These are phyloP conservation scores for Macrotis lagotis DNA, from an alignment of 2,113 vertebrate species.

Conservation along the genomic window DNA sequence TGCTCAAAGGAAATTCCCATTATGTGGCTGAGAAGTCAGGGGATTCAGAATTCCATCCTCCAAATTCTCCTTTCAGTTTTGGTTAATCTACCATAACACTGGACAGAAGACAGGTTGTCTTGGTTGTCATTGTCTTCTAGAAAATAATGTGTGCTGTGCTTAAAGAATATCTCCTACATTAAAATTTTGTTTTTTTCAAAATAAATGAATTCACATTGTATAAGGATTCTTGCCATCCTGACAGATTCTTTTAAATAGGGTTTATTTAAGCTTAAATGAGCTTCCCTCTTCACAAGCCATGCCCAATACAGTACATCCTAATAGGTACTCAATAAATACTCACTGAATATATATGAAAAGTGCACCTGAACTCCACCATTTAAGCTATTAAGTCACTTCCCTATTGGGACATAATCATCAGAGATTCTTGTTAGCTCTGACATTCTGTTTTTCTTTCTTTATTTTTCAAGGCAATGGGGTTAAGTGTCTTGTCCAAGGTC, in stretches of 20 bases:
- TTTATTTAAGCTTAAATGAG: background rate
- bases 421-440: background rate
- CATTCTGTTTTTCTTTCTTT: background rate
- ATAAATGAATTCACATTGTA: background rate
- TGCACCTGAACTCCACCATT: background rate
- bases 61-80: background rate
- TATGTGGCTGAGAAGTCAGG: background rate
- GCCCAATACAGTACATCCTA: background rate
- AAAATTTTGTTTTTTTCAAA: background rate
- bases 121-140: background rate
- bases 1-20: background rate
- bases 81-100: background rate
- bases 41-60: background rate
- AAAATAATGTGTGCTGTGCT: background rate
- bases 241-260: background rate
- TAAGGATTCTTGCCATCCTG: background rate
- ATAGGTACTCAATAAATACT: background rate
- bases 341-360: background rate
- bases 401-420: no score
- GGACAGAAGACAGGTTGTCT: background rate
- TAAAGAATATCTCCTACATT: background rate
- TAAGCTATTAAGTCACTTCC: background rate
- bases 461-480: no score
- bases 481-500: no score
- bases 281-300: background rate